phyloP scores from a whole-genome alignment of 2,113 vertebrate species.

The Glaucidium brasilianum region DNA sequence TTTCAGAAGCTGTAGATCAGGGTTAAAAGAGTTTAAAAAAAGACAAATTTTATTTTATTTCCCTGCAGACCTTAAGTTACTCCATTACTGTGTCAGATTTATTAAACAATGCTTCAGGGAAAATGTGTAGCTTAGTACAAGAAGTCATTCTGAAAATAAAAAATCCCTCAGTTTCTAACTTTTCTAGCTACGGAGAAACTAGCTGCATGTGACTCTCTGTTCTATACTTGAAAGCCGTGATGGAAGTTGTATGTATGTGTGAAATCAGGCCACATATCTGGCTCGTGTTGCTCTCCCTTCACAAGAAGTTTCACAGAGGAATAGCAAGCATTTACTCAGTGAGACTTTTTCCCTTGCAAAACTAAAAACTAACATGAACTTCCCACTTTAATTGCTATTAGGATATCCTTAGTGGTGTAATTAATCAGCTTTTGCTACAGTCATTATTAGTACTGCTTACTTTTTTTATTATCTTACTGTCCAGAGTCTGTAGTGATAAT shows the following conservation, averaged over 20 bases:
- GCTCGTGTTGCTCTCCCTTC: neutral
- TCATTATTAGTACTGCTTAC: neutral
- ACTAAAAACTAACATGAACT: neutral
- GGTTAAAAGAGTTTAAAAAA: neutral
- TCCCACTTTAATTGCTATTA: neutral
- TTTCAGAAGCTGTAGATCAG: neutral
- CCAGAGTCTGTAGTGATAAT: neutral
- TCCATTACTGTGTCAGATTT: neutral
- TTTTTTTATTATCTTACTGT: neutral
- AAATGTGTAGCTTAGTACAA: neutral
- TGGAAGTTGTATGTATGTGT: accelerated
- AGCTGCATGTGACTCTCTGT: neutral
- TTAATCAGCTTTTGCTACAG: neutral
- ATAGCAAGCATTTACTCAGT: neutral
- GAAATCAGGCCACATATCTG: neutral
- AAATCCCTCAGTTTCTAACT: neutral
- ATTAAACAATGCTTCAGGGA: neutral
- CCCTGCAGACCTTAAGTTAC: neutral
- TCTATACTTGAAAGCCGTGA: neutral
- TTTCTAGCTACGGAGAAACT: neutral
- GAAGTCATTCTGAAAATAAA: neutral
- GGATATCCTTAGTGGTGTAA: neutral
- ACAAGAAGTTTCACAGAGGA: neutral
- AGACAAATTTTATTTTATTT: neutral
- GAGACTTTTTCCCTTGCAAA: neutral